phyloP scores from a whole-genome alignment of 2,113 vertebrate genomes.

The Sorex fumeus region DNA sequence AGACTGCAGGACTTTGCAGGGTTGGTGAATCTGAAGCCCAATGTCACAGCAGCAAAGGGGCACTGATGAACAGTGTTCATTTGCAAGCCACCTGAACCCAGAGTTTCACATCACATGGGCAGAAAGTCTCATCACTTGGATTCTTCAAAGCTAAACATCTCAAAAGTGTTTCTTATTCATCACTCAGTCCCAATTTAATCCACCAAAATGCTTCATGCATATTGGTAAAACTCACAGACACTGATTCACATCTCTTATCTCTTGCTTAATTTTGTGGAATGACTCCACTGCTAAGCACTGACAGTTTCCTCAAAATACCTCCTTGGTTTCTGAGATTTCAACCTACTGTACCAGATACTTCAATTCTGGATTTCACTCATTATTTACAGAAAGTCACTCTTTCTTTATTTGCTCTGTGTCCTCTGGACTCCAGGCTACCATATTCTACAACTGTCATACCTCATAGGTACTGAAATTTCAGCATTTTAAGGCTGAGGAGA shows the following conservation, averaged over 20 bases:
- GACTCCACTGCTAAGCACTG: not conserved
- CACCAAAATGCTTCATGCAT: not conserved
- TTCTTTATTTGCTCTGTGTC: not conserved
- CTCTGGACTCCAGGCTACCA: not conserved
- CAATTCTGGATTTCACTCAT: not conserved
- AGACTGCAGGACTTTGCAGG: not conserved
- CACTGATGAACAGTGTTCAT: conserved; percentile 27
- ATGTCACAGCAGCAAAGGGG: not conserved
- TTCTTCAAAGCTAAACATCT: conserved; percentile 2
- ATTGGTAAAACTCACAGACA: not conserved
- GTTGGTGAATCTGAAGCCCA: not conserved
- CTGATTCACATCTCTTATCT: not conserved
- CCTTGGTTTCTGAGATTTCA: not conserved
- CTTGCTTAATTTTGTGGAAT: not conserved
- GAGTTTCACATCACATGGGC: not conserved
- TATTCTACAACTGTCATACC: not conserved
- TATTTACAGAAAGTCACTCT: not conserved
- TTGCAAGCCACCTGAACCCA: not conserved
- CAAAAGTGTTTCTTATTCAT: conserved; percentile 10
- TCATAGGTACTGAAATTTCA: not conserved
- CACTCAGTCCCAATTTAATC: not conserved
- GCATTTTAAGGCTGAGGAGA: not conserved
- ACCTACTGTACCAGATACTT: not conserved
- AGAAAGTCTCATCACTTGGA: not conserved
- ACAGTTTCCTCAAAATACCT: not conserved